Base-by-base conservation (phyloP, 2,888 invertebrate species). In the Anthophora plumipes region DNA sequence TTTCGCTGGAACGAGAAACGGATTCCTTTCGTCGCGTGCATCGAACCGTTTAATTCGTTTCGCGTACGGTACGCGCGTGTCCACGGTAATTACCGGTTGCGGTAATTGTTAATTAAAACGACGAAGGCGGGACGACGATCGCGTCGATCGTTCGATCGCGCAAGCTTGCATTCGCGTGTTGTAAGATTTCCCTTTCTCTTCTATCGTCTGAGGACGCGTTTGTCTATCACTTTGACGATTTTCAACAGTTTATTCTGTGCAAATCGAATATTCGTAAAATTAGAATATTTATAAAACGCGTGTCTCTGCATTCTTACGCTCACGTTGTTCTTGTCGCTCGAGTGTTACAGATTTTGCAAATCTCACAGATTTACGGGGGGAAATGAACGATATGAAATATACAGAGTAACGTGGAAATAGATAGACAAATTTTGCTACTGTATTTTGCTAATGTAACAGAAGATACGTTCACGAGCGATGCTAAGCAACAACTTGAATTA, bases 61-160 rank as follows among this genome's bases (percentile, higher is more conserved):
- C 57, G 12, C 17, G 41, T n/a, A 48, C 12, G 12, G 20, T 48
- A 67, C 25, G 22, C 54, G 66, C 52, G 66, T 64, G 54, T 61
- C 50, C 46, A 20, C 20, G 66, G 46, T 79, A 79, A 80, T 80
- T 80, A 67, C 70, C n/a, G 67, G 79, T 66, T 61, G 60, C 48
- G 66, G 60, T 66, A 70, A 79, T 79, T 80, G 63, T 77, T 79
- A 79, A 80, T 80, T 79, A 79, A 80, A 79, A 71, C 54, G 50
- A 54, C 52, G 64, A 20, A 54, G 25, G 31, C 41, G 11, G 6
- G 57, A 37, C 52, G 20, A 46, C 46, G 17, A 63, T 63, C n/a
- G 46, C 59, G 37, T 6, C 31, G 37, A 57, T 57, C 37, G 12
- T n/a, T 31, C 52, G 48, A 64, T 75, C 52, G 17, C 31, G 57